These are phyloP conservation scores for Alviniconcha marisindica DNA, from an alignment of 1,140 invertebrate species.

Conservation along the genomic window DNA sequence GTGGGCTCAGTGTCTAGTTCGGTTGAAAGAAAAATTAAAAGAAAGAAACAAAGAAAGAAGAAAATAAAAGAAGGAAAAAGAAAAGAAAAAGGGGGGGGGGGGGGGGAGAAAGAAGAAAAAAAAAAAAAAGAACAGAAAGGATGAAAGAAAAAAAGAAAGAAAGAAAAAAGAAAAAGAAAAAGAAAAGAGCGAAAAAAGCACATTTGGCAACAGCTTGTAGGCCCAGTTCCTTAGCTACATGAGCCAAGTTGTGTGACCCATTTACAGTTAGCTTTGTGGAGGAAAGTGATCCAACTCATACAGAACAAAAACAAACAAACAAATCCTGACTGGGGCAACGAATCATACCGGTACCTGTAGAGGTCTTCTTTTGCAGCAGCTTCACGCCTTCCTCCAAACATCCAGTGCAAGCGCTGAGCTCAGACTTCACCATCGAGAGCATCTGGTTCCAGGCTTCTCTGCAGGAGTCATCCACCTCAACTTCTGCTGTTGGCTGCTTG, in stretches of 20 bases:
- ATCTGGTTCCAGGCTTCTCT: background rate
- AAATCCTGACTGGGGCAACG: background rate
- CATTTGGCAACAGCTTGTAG: background rate
- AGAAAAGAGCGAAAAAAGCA: background rate
- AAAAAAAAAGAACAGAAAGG: background rate
- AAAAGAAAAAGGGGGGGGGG: background rate
- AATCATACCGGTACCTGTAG: background rate
- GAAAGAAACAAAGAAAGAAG: no score
- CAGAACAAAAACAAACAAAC: background rate
- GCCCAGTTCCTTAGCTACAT: background rate
- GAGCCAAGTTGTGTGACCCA: background rate
- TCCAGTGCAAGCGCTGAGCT: slow-evolving; percentile 14
- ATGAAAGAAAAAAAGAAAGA: background rate
- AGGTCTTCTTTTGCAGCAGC: background rate
- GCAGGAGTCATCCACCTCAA: background rate
- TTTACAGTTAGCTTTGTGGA: background rate
- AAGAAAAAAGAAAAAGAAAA: background rate
- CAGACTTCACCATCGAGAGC: background rate
- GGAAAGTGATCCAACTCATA: background rate
- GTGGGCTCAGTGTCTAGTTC: no score
- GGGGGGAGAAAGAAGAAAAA: background rate
- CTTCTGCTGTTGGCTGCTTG: background rate
- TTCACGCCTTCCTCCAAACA: slow-evolving; percentile 22
- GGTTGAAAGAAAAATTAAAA: no score
- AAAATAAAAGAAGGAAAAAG: background rate